Evolutionary conservation across 2,797 vertebrate species (phyloP).

Genomic region (Catostomus latipinnis): DNA sequence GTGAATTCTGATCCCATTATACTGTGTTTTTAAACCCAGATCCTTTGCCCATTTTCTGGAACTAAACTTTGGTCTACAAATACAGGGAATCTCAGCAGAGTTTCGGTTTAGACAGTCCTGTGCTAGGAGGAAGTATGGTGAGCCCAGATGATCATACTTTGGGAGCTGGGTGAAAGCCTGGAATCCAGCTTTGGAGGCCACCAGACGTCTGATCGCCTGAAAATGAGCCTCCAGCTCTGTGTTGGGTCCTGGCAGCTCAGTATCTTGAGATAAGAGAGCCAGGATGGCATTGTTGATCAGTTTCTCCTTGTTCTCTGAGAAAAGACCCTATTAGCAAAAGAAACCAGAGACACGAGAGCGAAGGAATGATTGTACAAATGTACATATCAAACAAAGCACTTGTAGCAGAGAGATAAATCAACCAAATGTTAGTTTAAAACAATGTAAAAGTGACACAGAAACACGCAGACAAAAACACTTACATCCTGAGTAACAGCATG

Average conservation of each 20-base stretch:
- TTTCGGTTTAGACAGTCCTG: background rate
- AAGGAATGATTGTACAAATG: background rate
- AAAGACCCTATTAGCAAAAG: conserved; percentile 84
- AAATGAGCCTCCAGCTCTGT: conserved; percentile 97
- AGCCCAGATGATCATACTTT: conserved; percentile 81
- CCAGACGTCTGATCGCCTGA: conserved; percentile 93
- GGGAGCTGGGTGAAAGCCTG: conserved; percentile 98
- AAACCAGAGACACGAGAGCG: background rate
- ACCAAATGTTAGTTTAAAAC: background rate
- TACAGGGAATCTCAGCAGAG: conserved; percentile 1
- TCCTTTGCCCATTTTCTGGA: too few species aligned
- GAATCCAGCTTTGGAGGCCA: conserved; percentile 98
- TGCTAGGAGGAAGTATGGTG: background rate
- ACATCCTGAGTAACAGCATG: conserved; percentile 99
- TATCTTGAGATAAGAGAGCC: conserved; percentile 93
- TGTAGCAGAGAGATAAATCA: background rate
- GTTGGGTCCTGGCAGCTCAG: conserved; percentile 85
- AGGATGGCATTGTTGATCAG: conserved; percentile 97
- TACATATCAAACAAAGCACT: too few species aligned
- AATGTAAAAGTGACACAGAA: background rate
- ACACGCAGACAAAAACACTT: conserved; percentile 66
- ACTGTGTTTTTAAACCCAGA: too few species aligned
- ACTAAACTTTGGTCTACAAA: background rate
- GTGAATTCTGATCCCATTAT: too few species aligned
- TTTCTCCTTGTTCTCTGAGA: conserved; percentile 99